phyloP scores from a whole-genome alignment of 1,140 invertebrate species.

The Drosophila tristis region DNA sequence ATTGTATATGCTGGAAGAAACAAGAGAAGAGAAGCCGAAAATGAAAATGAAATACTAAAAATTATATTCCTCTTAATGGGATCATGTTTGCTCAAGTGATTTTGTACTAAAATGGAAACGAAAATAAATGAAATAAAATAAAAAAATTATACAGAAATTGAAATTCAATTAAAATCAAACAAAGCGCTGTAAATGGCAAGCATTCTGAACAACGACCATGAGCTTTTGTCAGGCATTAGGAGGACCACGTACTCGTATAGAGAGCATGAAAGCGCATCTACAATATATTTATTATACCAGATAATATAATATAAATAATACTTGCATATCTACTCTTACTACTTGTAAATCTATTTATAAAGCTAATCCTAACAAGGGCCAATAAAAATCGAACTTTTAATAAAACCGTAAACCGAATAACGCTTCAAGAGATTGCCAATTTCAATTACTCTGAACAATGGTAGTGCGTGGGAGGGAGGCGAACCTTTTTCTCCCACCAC shows the following conservation, averaged over 20 bases:
- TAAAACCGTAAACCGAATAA: conserved; percentile 52
- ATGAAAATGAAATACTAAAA: conserved; percentile 26
- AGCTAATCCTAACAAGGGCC: conserved; percentile 60
- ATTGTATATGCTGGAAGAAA: conserved; percentile 43
- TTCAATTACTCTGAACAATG: conserved; percentile 61
- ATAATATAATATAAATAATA: conserved; percentile 43
- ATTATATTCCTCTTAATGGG: conserved; percentile 41
- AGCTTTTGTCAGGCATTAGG: conserved; percentile 5
- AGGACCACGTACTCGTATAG: conserved; percentile 13
- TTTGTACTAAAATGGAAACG: conserved; percentile 54
- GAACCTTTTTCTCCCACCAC: conserved; percentile 43
- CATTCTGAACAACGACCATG: conserved; percentile 10
- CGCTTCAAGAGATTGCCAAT: conserved; percentile 28
- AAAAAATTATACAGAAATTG: conserved; percentile 15
- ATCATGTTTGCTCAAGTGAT: conserved; percentile 59
- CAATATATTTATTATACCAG: conserved; percentile 69
- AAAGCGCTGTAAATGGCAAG: conserved; percentile 41
- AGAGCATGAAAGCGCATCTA: conserved; percentile 36
- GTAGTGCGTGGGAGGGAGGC: conserved; percentile 28
- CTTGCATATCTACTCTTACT: conserved; percentile 6
- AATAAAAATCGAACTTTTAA: conserved; percentile 73
- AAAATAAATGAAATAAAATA: conserved; percentile 21
- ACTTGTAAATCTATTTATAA: conserved; percentile 67
- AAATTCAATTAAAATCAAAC: conserved; percentile 23
- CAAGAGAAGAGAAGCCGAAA: conserved; percentile 24